These are phyloP conservation scores for Yponomeuta cagnagella DNA, from an alignment of 2,888 invertebrate species.

Conservation along the genomic window DNA sequence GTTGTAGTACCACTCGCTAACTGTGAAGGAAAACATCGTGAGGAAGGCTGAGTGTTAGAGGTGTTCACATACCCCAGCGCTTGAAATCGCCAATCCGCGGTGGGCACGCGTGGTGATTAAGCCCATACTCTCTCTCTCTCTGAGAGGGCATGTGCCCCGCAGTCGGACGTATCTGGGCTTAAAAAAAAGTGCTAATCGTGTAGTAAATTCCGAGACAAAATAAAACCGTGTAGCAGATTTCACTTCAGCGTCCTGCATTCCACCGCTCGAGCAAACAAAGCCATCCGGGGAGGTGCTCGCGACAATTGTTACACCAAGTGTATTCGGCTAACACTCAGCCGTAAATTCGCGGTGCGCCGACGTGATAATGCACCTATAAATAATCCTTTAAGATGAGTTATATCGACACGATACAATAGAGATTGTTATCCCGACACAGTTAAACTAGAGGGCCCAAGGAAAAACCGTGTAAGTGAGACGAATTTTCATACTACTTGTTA, in stretches of 20 bases:
- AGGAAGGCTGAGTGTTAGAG: no score
- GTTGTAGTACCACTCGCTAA: no score
- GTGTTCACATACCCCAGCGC: no score
- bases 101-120: no score
- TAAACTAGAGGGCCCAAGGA: background rate
- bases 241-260: background rate
- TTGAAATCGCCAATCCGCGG: no score
- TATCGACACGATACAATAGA: slow-evolving; percentile 9
- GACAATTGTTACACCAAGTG: background rate
- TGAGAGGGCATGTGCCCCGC: no score
- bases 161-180: no score
- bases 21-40: no score
- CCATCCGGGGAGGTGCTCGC: background rate
- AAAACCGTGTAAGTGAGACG: background rate
- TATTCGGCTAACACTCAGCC: background rate
- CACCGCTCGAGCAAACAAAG: background rate
- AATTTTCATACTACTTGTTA: background rate
- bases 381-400: slow-evolving; percentile 3
- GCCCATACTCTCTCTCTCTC: no score
- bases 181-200: no score
- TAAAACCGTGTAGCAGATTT: background rate
- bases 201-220: background rate
- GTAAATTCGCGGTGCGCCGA: background rate
- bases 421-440: slow-evolving; percentile 6
- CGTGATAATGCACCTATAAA: slow-evolving; percentile 1